phyloP scores from a whole-genome alignment of 1,140 invertebrate species.

The Chironomus striatipennis region DNA sequence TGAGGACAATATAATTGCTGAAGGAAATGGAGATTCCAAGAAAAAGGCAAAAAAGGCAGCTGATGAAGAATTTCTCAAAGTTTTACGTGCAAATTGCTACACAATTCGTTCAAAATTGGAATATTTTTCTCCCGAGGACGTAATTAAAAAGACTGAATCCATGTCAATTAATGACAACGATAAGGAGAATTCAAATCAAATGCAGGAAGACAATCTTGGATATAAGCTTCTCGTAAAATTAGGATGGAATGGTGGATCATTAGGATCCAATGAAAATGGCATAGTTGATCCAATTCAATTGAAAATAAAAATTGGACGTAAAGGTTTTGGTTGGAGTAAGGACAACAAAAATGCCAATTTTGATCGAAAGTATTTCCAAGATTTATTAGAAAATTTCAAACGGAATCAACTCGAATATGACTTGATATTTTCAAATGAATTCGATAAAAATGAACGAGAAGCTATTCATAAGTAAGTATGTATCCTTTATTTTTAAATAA shows the following conservation, averaged over 20 bases:
- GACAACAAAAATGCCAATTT: too few species aligned
- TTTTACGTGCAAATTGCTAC: constrained; percentile 43
- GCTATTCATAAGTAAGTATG: constrained; percentile 51
- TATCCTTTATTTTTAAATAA: not conserved
- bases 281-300: constrained; percentile 37
- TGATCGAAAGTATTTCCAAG: too few species aligned
- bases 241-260: constrained; percentile 71
- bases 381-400: constrained; percentile 41
- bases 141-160: constrained; percentile 32
- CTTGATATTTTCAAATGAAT: constrained; percentile 57
- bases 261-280: constrained; percentile 60
- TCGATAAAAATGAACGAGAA: constrained; percentile 60
- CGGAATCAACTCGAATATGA: constrained; percentile 46
- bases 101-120: constrained; percentile 35
- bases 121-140: constrained; percentile 29
- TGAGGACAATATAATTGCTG: constrained; percentile 36
- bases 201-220: constrained; percentile 49
- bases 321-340: too few species aligned
- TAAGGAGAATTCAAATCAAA: constrained; percentile 32
- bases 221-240: constrained; percentile 66
- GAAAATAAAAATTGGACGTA: too few species aligned
- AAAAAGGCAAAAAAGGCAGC: constrained; percentile 43
- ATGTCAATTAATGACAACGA: too few species aligned
- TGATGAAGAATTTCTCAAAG: constrained; percentile 37
- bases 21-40: constrained; percentile 32